Percentiles rank a stretch among this genome's conserved stretches.
Evolutionary conservation across 2,797 vertebrate genomes (phyloP).

Genomic region (Picus viridis): DNA sequence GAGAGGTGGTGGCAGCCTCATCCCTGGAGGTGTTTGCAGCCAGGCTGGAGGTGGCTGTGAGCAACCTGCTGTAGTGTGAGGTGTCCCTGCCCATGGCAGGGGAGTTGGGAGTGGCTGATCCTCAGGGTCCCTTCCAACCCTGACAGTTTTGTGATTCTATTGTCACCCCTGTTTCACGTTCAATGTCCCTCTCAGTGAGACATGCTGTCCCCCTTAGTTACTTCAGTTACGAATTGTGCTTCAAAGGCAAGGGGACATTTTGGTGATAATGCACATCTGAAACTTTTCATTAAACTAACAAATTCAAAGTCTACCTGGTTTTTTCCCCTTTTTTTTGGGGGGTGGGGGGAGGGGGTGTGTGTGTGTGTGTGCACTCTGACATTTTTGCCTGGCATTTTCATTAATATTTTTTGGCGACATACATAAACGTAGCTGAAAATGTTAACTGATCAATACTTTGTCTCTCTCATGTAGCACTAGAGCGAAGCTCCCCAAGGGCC

Average conservation of each 20-base stretch:
- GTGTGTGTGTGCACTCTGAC: constrained; percentile 82
- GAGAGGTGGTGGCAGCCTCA: too few relatives aligned
- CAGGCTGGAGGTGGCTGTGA: too few relatives aligned
- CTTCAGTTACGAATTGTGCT: constrained; percentile 72
- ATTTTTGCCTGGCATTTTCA: constrained; percentile 93
- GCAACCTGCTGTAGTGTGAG: too few relatives aligned
- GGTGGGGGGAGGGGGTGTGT: too few relatives aligned
- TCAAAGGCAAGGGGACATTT: constrained; percentile 76
- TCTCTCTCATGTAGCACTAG: constrained; percentile 84
- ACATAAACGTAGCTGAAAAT: constrained; percentile 90
- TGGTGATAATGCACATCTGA: constrained; percentile 80
- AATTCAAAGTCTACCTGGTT: constrained; percentile 88
- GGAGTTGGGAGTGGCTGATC: too few relatives aligned
- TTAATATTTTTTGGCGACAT: constrained; percentile 85
- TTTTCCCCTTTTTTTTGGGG: too few relatives aligned
- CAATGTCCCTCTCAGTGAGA: constrained; percentile 77
- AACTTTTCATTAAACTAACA: constrained; percentile 84
- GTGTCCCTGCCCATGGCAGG: too few relatives aligned
- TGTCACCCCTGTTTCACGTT: constrained; percentile 65
- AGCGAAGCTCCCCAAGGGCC: constrained; percentile 80
- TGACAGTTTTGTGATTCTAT: too few relatives aligned
- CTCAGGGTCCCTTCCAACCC: too few relatives aligned
- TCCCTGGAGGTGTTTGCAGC: too few relatives aligned
- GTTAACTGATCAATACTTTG: constrained; percentile 99
- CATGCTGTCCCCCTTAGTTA: constrained; percentile 69